Base-by-base conservation (phyloP, 2,797 vertebrate species). In the Chelonia mydas region DNA sequence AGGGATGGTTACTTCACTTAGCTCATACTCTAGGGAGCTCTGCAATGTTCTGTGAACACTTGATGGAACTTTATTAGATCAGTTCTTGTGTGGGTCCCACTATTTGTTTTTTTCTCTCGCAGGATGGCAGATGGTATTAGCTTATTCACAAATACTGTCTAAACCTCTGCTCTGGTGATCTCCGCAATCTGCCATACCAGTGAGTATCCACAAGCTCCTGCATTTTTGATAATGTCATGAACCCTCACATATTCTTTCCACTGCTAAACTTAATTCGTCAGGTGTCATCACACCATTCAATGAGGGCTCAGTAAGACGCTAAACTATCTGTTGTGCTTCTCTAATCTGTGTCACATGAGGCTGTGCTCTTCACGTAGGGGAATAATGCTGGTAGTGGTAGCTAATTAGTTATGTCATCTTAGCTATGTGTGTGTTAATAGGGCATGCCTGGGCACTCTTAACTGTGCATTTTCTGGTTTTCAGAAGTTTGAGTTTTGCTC, bases 211-310 rank as follows among this genome's bases (percentile, higher is more conserved):
- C 54, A 23, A 25, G 54, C 54, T 54, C 23, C 54, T 80, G 84
- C 87, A 82, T 94, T 93, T 84, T 90, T 93, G 65, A 51, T 90
- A 90, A 77, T 0, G 0, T 77, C 81, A 77, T 90, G 93, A 82
- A 95, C 78, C 10, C n/a, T 95, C 82, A 45, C 61, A 31, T 83
- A 16, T 27, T 94, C 55, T 89, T 53, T 90, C 89, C 53, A 23
- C 77, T 51, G 27, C n/a, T 92, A 87, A 83, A 76, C 83, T 94
- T 88, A 80, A 41, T 54, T 74, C 80, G 3, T 41, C 84, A 55
- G 77, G n/a, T 51, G 61, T 90, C 61, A 54, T 93, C 82, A n/a
- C 53, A 27, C 85, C 61, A 37, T 45, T 85, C 87, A 49, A 25
- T 53, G 59, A 41, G 33, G 1, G 5, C 15, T 92, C 68, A 27